Evolutionary conservation across 2,888 invertebrate species (phyloP), one percentile per base, ranked within the genome.

Genomic region (Ectropis crepuscularia): DNA sequence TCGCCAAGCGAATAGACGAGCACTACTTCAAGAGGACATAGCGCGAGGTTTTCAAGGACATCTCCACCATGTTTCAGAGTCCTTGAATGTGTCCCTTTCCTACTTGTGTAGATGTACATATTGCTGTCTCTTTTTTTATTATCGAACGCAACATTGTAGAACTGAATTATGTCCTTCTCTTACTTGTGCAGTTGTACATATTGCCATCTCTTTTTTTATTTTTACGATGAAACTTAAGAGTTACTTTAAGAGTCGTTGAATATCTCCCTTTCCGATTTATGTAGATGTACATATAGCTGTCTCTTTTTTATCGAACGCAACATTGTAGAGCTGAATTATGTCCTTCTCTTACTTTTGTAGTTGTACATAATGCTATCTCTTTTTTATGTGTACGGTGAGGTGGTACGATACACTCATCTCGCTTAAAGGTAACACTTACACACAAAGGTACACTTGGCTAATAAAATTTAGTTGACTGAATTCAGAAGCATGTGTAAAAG

Each of bases 1-100:
- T 98, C 78, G 97, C 98, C 79, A 95, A 95, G 76, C 94, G 96
- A 69, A 95, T 99, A 72, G 99, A 99, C 88, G 95, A 94, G 82
- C 94, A 95, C 75, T 97, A 96, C 92, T 98, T 97, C 85, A 94
- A 94, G 78, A 78, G 91, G 41, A 80, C 91, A 82, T 92, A 92
- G 88, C 91, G 83, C 57, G 83, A 86, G 76, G 83, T 86, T 53
- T 89, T 88, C 88, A 90, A 83, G 89, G 91, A 91, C 86, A 90
- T 91, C 63, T 91, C 91, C 48, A 88, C 86, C 0, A 87, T 81
- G 55, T 92, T 92, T 77, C 80, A 76, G 69, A 87, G 89, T 85
- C 90, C 90, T 83, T 91, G 87, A 88, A 82, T 69, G 59, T 12
- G 37, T 28, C 49, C 54, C 12, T 48, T 28, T 51, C 28, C 41